Conservation (phyloP, 2,888 invertebrate species). For the Herminia tarsipennalis region DNA sequence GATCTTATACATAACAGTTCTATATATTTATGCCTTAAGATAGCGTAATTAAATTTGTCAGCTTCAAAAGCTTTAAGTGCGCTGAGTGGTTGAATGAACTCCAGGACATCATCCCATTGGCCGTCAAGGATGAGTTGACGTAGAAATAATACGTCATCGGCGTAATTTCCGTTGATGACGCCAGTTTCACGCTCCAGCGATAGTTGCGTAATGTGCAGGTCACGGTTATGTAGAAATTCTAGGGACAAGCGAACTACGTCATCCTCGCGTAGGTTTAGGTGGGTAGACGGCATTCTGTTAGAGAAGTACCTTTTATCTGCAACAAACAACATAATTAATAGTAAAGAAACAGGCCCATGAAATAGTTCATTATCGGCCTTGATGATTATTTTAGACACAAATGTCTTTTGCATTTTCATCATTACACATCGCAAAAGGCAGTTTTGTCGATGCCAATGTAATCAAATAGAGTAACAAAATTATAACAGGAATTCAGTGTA, state of each 20-base stretch:
- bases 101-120: slow-evolving; percentile 98
- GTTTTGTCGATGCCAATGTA: too few species aligned
- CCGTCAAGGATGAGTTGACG: slow-evolving; percentile 98
- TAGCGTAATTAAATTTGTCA: slow-evolving; percentile 93
- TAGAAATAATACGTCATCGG: slow-evolving; percentile 97
- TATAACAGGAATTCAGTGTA: too few species aligned
- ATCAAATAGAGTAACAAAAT: too few species aligned
- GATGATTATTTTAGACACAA: too few species aligned
- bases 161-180: slow-evolving; percentile 96
- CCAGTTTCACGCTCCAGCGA: slow-evolving; percentile 97
- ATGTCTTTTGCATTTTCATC: too few species aligned
- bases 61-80: slow-evolving; percentile 93
- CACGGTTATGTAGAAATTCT: slow-evolving; percentile 95
- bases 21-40: slow-evolving; percentile 96
- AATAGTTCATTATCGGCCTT: too few species aligned
- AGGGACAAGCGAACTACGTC: slow-evolving; percentile 94
- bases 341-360: background rate
- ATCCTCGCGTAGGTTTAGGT: slow-evolving; percentile 94
- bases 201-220: slow-evolving; percentile 96
- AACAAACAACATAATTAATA: slow-evolving; percentile 48
- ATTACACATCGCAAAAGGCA: too few species aligned
- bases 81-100: slow-evolving; percentile 97
- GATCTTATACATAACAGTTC: slow-evolving; percentile 97
- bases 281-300: slow-evolving; percentile 91
- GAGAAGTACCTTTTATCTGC: slow-evolving; percentile 46